phyloP scores from a whole-genome alignment of 2,113 vertebrate species.

The Hymenochirus boettgeri region DNA sequence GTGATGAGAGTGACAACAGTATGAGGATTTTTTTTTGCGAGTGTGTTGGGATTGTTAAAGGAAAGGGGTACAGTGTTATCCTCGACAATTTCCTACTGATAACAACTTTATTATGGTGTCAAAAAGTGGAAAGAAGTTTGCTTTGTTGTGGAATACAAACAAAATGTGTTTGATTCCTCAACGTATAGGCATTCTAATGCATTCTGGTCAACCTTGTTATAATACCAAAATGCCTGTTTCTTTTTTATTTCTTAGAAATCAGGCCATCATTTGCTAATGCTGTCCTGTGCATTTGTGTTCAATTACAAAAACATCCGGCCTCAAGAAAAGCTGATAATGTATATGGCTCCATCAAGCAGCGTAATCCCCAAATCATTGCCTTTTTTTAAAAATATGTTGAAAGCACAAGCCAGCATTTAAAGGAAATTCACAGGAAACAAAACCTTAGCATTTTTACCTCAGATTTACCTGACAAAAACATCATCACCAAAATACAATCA shows the following conservation, averaged over 20 bases:
- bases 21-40: slow-evolving; percentile 54
- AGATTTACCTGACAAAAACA: slow-evolving; percentile 43
- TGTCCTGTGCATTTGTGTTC: slow-evolving; percentile 44
- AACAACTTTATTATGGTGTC: slow-evolving; percentile 40
- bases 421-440: not conserved
- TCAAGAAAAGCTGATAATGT: slow-evolving; percentile 29
- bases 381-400: slow-evolving; percentile 20
- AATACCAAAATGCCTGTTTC: slow-evolving; percentile 18
- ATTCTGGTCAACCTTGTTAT: slow-evolving; percentile 28
- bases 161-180: slow-evolving; percentile 19
- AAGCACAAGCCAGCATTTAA: slow-evolving; percentile 37
- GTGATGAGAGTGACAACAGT: slow-evolving; percentile 93
- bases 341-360: slow-evolving; percentile 1
- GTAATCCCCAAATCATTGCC: slow-evolving; percentile 15
- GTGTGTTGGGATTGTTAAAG: slow-evolving; percentile 21
- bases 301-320: slow-evolving; percentile 25
- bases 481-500: slow-evolving; percentile 32
- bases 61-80: slow-evolving; percentile 36
- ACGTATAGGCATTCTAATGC: slow-evolving; percentile 30
- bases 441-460: slow-evolving; percentile 47
- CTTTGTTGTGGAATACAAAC: slow-evolving; percentile 25
- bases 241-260: slow-evolving; percentile 27
- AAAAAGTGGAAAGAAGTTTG: slow-evolving; percentile 34
- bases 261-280: slow-evolving; percentile 8
- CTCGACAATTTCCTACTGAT: slow-evolving; percentile 27